Conservation (phyloP, 2,797 vertebrate genomes). For the Tapirus indicus region DNA sequence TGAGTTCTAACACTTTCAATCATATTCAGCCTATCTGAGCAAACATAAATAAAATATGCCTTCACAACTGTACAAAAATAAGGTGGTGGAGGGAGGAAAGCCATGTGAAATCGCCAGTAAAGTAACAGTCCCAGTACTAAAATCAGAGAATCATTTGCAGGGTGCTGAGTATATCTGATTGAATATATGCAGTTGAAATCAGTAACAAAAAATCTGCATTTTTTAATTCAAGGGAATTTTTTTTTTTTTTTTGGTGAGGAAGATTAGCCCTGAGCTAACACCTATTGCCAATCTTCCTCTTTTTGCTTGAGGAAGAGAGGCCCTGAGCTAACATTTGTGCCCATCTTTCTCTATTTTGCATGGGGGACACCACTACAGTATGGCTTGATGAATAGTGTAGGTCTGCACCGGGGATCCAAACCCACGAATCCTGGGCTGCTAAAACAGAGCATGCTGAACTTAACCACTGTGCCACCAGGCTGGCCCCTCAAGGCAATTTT, state of each 20-base stretch:
- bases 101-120: not conserved
- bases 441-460: too few species aligned
- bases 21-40: not conserved
- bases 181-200: not conserved
- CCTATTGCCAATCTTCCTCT: too few species aligned
- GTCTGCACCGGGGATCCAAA: too few species aligned
- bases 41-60: constrained; percentile 35
- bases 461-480: too few species aligned
- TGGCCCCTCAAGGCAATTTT: not conserved
- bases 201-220: not conserved
- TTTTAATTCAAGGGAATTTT: not conserved
- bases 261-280: too few species aligned
- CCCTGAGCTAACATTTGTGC: too few species aligned
- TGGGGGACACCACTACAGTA: too few species aligned
- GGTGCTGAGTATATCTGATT: not conserved
- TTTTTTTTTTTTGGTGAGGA: too few species aligned
- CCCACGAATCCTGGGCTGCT: too few species aligned
- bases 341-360: too few species aligned
- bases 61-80: not conserved
- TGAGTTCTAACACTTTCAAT: not conserved
- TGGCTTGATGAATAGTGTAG: too few species aligned
- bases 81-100: not conserved
- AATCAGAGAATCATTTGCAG: not conserved
- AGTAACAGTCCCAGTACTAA: not conserved
- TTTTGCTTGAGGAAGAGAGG: too few species aligned